Conservation (phyloP, 2,113 vertebrate species). For the Stigmatopora nigra region DNA sequence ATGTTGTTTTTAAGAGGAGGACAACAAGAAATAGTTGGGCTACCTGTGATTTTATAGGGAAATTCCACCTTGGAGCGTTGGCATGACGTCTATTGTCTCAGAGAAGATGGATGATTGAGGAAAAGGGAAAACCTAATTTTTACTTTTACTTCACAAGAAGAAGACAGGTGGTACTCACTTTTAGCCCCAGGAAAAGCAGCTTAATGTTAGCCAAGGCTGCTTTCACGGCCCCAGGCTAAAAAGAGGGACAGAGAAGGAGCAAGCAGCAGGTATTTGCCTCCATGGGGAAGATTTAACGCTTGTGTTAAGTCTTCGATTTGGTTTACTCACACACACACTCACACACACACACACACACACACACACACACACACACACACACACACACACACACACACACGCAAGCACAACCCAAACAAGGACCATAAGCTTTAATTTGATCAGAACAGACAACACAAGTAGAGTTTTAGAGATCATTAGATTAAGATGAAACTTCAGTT, state of each 20-base stretch:
- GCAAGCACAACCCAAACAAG: neutral
- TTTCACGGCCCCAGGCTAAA: conserved; percentile 56
- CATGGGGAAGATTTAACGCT: conserved; percentile 54
- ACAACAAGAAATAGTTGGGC: neutral
- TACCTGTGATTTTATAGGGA: neutral
- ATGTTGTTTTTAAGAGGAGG: neutral
- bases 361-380: conserved; percentile 1
- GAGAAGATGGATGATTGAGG: conserved; percentile 40
- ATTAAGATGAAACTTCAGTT: conserved; percentile 45
- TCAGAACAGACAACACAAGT: conserved; percentile 29
- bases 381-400: conserved; percentile 2
- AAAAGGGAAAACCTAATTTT: conserved; percentile 40
- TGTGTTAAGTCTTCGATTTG: conserved; percentile 46
- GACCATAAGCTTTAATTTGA: conserved; percentile 31
- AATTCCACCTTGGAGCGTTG: neutral
- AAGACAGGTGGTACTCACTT: conserved; percentile 59
- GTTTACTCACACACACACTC: conserved; percentile 17
- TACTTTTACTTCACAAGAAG: conserved; percentile 48
- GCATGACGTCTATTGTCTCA: conserved; percentile 30
- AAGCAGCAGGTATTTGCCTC: conserved; percentile 53
- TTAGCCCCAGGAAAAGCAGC: conserved; percentile 55
- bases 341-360: neutral
- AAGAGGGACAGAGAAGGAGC: conserved; percentile 48
- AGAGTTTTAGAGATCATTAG: conserved; percentile 17
- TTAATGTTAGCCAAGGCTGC: conserved; percentile 58